Evolutionary conservation across 2,113 vertebrate species (phyloP).

Genomic region (Bos javanicus): DNA sequence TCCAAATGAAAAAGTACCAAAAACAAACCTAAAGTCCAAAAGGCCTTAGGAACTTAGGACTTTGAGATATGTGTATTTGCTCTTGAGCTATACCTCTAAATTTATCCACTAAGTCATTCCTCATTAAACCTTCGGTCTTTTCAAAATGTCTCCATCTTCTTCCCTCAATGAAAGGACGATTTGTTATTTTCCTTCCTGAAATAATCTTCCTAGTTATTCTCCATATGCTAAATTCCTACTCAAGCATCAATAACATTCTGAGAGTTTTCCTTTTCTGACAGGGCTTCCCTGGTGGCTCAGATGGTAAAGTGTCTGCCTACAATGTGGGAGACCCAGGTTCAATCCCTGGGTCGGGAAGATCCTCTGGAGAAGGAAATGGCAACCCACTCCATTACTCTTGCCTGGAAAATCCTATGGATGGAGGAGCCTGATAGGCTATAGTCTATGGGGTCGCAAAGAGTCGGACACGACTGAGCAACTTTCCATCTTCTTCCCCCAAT

Average conservation of each 20-base stretch:
- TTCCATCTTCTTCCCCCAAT: background rate
- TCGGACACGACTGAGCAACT: accelerated
- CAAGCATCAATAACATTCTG: background rate
- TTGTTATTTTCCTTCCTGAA: background rate
- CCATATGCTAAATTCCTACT: background rate
- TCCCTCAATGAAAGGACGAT: background rate
- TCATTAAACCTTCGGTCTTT: background rate
- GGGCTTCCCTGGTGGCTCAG: too few relatives aligned
- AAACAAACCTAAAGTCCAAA: background rate
- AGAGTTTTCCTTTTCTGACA: background rate
- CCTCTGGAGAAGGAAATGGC: too few relatives aligned
- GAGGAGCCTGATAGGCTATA: too few relatives aligned
- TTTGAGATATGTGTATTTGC: background rate
- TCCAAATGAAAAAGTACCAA: background rate
- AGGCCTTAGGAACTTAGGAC: background rate
- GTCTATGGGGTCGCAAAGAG: too few relatives aligned
- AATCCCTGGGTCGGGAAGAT: too few relatives aligned
- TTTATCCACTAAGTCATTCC: background rate
- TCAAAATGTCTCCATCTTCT: background rate
- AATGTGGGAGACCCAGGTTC: too few relatives aligned
- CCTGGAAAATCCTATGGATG: too few relatives aligned
- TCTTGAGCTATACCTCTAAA: background rate
- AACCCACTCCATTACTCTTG: too few relatives aligned
- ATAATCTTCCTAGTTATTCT: background rate
- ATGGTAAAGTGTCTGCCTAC: too few relatives aligned